Evolutionary conservation across 1,140 invertebrate species (phyloP), one percentile per base, ranked within the genome.

Genomic region (Adelges cooleyi): DNA sequence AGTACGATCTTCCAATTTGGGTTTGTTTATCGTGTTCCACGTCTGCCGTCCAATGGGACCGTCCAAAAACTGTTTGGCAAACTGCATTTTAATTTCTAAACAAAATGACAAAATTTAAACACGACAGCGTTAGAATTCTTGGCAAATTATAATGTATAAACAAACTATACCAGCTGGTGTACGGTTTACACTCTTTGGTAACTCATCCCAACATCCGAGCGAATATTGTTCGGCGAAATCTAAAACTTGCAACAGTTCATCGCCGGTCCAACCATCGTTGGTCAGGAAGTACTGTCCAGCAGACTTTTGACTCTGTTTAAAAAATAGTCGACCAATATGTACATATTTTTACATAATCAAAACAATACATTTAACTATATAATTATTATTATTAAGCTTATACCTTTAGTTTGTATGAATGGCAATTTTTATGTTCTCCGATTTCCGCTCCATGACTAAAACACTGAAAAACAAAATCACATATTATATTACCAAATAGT

Each of bases 171-270:
- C 56, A 15, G 56, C 18, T 22, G 42, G 40, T 20, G 17, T 46
- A 46, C 56, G 23, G 15, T 13, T 6, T 20, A 48, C 27, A 20
- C 8, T 33, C 27, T 44, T 62, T 33, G 56, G 56, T 27, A 62
- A 48, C 13, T 62, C 56, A 33, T 62, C 56, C 56, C 56, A 62
- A 20, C 56, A 62, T 15, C 56, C 56, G 29, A 62, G 46, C 29
- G 56, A 62, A 62, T 62, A 62, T 48, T 62, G 56, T n/a, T 62
- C 56, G 27, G 17, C 56, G 29, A 62, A 62, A 25, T 62, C 56
- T 62, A 62, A 48, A 46, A 48, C 3, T 1, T 33, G 56, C 56
- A 48, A 44, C 13, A 62, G 42, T 9, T 62, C 56, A 48, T 62
- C 56, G 20, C 56, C 56, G 4, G 56, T 46, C 56, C 40, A 62